Percentiles rank a stretch among this genome's conserved stretches.
phyloP scores from a whole-genome alignment of 1,140 invertebrate genomes.

The Musca vetustissima region DNA sequence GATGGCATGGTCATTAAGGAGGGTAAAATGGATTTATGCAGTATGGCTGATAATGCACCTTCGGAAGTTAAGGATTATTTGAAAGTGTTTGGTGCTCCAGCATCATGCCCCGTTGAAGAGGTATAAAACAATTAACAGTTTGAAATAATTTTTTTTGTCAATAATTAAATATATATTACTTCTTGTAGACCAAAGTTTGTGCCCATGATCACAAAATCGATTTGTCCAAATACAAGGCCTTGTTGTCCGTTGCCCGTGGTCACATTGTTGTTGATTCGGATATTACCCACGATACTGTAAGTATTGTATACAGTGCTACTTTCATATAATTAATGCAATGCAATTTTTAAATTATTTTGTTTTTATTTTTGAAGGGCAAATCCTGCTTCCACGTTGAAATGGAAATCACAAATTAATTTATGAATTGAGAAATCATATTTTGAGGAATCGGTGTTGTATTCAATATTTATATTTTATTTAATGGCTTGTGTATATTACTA shows the following conservation, averaged over 20 bases:
- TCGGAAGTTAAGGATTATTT: constrained; percentile 45
- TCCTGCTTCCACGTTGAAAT: constrained; percentile 50
- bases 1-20: constrained; percentile 50
- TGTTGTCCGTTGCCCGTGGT: constrained; percentile 46
- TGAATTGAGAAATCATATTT: too few species aligned
- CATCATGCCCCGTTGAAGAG: constrained; percentile 43
- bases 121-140: constrained; percentile 3
- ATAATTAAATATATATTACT: too few species aligned
- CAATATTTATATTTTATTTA: too few species aligned
- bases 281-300: constrained; percentile 49
- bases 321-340: too few species aligned
- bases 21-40: constrained; percentile 49
- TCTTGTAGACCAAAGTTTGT: constrained; percentile 45
- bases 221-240: constrained; percentile 48
- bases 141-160: not conserved
- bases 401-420: constrained; percentile 45
- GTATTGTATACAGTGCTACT: constrained; percentile 21
- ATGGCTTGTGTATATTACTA: too few species aligned
- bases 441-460: too few species aligned
- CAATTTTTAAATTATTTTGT: not conserved
- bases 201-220: constrained; percentile 44
- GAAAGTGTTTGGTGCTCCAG: constrained; percentile 46
- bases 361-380: constrained; percentile 39
- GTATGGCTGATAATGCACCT: constrained; percentile 38
- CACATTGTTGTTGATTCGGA: constrained; percentile 44